These are phyloP conservation scores for Oryzias curvinotus DNA, from an alignment of 2,113 vertebrate species.

Conservation along the genomic window DNA sequence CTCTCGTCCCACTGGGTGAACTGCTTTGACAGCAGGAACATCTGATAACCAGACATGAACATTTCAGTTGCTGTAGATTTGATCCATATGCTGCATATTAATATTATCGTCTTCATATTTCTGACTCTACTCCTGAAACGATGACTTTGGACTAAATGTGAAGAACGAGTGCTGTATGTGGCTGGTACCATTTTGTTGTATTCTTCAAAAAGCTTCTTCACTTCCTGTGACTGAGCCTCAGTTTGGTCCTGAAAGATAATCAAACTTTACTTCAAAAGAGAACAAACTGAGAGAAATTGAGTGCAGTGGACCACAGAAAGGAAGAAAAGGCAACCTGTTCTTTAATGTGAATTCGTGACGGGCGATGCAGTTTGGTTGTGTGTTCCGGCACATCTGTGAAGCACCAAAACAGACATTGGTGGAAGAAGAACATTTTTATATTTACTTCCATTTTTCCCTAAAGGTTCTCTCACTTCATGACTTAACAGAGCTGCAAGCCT, in stretches of 20 bases:
- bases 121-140: not conserved
- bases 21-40: constrained; percentile 94
- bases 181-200: constrained; percentile 92
- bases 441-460: no score
- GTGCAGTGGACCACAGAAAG: not conserved
- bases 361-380: constrained; percentile 84
- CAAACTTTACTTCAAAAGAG: not conserved
- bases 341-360: constrained; percentile 92
- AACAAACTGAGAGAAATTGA: not conserved
- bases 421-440: no score
- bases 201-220: constrained; percentile 89
- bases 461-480: no score
- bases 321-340: constrained; percentile 84
- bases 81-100: not conserved
- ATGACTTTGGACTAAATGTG: not conserved
- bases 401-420: constrained; percentile 22
- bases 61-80: constrained; percentile 60
- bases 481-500: no score
- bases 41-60: constrained; percentile 74
- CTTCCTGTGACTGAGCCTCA: constrained; percentile 78
- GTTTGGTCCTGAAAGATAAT: constrained; percentile 82
- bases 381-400: constrained; percentile 88
- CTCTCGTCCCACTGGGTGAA: constrained; percentile 95
- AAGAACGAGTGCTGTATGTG: not conserved
- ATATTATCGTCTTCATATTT: not conserved